Conservation (phyloP, 2,113 vertebrate genomes). For the Shinisaurus crocodilurus region DNA sequence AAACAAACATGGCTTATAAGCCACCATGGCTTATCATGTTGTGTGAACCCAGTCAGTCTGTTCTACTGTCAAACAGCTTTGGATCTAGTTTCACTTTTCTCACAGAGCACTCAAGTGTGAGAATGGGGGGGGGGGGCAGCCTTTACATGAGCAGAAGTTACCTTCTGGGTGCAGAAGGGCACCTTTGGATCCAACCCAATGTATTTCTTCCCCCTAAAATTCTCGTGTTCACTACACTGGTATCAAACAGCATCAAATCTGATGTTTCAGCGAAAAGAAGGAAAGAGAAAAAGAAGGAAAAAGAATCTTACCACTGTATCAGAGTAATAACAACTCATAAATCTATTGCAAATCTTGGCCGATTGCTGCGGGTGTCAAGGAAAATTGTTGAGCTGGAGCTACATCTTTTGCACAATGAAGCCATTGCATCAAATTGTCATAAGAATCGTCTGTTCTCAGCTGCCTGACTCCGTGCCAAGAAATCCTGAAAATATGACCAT, state of each 20-base stretch:
- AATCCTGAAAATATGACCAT: slow-evolving; percentile 45
- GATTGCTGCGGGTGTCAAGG: not conserved
- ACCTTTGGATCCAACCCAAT: not conserved
- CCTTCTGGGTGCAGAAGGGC: not conserved
- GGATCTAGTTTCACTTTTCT: not conserved
- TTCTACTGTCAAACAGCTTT: not conserved
- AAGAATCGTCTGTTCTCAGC: slow-evolving; percentile 45
- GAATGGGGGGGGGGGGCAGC: too few relatives aligned
- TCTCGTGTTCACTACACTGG: not conserved
- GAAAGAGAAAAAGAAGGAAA: not conserved
- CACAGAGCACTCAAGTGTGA: not conserved
- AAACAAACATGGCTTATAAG: too few relatives aligned
- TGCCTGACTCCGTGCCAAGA: slow-evolving; percentile 49
- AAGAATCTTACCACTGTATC: not conserved
- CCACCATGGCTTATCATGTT: too few relatives aligned
- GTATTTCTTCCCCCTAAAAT: not conserved
- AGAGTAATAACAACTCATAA: slow-evolving; percentile 7
- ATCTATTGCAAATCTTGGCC: not conserved
- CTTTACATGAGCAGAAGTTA: not conserved
- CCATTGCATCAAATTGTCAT: not conserved
- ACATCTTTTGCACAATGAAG: slow-evolving; percentile 29
- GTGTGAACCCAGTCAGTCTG: too few relatives aligned
- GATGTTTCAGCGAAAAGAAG: not conserved
- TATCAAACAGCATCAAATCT: not conserved
- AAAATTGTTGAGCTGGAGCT: not conserved